These are phyloP conservation scores for Piprites chloris DNA, from an alignment of 2,113 vertebrate species.

Conservation along the genomic window DNA sequence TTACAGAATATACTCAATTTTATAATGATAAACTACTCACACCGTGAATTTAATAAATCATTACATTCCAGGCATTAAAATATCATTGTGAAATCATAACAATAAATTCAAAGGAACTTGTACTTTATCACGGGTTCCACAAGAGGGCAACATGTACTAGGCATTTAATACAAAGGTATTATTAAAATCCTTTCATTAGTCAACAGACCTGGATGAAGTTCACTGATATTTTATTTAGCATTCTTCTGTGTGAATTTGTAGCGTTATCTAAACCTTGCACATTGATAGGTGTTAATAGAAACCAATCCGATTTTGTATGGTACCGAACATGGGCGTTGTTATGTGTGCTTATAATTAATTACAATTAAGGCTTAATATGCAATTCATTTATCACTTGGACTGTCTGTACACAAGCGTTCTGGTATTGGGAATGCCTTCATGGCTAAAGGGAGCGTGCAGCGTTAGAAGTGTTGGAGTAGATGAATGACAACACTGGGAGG, in stretches of 20 bases:
- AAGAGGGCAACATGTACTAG: constrained; percentile 73
- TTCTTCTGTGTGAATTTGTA: constrained; percentile 16
- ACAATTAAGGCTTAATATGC: constrained; percentile 24
- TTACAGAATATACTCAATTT: not conserved
- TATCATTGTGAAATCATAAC: not conserved
- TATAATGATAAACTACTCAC: not conserved
- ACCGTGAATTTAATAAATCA: not conserved
- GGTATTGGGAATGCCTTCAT: not conserved
- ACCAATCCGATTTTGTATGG: constrained; percentile 6
- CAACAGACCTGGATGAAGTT: constrained; percentile 26
- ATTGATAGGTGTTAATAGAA: constrained; percentile 41
- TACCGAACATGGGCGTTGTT: not conserved
- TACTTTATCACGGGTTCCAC: constrained; percentile 30
- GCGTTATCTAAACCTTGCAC: constrained; percentile 64
- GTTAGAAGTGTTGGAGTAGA: not conserved
- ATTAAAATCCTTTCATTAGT: not conserved
- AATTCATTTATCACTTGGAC: constrained; percentile 27
- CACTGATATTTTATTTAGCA: constrained; percentile 34
- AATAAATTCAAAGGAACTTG: not conserved
- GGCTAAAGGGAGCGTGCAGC: not conserved
- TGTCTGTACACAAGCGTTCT: not conserved
- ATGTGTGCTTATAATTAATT: constrained; percentile 39
- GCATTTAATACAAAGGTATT: not conserved
- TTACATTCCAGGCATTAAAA: not conserved
- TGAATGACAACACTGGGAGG: not conserved